Percentiles rank a stretch among this genome's conserved stretches.
These are phyloP conservation scores for Ammodytes dubius DNA, from an alignment of 2,113 vertebrate genomes.

Conservation along the genomic window DNA sequence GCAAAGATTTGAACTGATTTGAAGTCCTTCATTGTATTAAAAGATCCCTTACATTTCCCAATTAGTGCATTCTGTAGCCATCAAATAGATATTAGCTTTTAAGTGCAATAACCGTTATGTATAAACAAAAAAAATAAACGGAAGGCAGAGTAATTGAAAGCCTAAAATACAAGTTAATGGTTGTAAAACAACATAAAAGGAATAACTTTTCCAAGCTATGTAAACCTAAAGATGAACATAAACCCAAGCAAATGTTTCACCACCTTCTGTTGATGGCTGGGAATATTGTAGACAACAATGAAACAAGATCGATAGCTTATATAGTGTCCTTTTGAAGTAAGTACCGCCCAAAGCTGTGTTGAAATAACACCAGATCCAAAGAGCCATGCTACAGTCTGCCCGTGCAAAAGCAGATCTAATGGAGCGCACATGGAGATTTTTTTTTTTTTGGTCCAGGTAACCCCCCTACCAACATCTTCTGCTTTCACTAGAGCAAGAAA, in stretches of 20 bases:
- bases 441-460: slow-evolving; percentile 8
- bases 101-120: slow-evolving; percentile 51
- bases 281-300: slow-evolving; percentile 28
- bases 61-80: slow-evolving; percentile 54
- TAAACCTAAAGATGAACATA: slow-evolving; percentile 51
- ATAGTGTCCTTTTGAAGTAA: slow-evolving; percentile 49
- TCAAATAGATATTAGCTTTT: slow-evolving; percentile 29
- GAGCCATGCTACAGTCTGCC: slow-evolving; percentile 18
- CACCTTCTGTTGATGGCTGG: slow-evolving; percentile 11
- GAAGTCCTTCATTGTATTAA: neutral
- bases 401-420: slow-evolving; percentile 1
- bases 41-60: slow-evolving; percentile 2
- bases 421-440: neutral
- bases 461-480: neutral
- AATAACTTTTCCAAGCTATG: slow-evolving; percentile 39
- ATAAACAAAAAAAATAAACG: slow-evolving; percentile 40
- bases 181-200: slow-evolving; percentile 22
- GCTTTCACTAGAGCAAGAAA: slow-evolving; percentile 21
- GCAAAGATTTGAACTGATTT: slow-evolving; percentile 2
- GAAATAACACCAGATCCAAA: slow-evolving; percentile 33
- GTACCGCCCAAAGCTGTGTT: slow-evolving; percentile 22
- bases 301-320: slow-evolving; percentile 26
- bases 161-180: slow-evolving; percentile 18
- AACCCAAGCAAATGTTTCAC: slow-evolving; percentile 7
- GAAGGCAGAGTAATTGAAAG: slow-evolving; percentile 29